Conservation (phyloP, 53 echinoderm and acorn worm species). For the Echinarachnius parma region DNA sequence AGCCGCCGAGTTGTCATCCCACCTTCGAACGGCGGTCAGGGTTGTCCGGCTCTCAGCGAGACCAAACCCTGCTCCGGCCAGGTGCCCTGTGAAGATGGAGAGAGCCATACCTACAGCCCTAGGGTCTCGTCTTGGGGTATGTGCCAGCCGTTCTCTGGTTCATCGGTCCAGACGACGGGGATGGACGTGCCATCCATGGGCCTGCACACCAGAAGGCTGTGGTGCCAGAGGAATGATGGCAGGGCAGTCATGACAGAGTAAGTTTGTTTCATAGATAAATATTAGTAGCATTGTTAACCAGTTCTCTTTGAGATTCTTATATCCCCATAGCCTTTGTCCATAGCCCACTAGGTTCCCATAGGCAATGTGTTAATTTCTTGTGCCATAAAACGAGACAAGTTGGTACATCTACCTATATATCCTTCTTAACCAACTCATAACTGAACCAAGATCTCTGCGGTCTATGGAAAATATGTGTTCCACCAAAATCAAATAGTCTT, state of each 20-base stretch:
- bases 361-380: no score
- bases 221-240: slow-evolving; percentile 69
- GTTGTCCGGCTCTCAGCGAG: slow-evolving; percentile 76
- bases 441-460: no score
- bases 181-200: slow-evolving; percentile 50
- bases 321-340: no score
- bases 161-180: not conserved
- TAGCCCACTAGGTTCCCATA: no score
- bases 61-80: slow-evolving; percentile 51
- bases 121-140: slow-evolving; percentile 63
- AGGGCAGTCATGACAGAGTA: slow-evolving; percentile 51
- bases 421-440: no score
- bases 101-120: slow-evolving; percentile 50
- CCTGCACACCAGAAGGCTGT: slow-evolving; percentile 58
- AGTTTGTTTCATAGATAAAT: no score
- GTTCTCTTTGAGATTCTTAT: no score
- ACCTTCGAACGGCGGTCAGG: slow-evolving; percentile 57
- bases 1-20: slow-evolving; percentile 67
- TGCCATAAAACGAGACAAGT: no score
- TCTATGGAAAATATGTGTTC: no score
- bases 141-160: slow-evolving; percentile 40
- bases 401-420: no score
- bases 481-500: no score
- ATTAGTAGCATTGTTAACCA: no score
- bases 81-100: slow-evolving; percentile 36